These are phyloP conservation scores for Spatula versicolor DNA, from an alignment of 2,797 vertebrate genomes.

Conservation along the genomic window DNA sequence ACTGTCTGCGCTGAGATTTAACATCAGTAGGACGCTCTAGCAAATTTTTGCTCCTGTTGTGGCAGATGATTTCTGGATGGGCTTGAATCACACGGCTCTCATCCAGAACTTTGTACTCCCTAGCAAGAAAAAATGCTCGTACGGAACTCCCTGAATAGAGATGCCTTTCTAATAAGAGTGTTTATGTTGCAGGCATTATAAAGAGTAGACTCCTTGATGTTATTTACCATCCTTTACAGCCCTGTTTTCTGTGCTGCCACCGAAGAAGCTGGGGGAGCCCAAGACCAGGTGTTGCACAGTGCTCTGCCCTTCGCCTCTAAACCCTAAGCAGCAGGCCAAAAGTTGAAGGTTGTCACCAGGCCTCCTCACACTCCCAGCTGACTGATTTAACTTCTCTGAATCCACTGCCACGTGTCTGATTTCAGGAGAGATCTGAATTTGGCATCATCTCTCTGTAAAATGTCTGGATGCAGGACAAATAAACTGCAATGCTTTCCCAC, in stretches of 20 bases:
- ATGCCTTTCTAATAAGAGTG: neutral
- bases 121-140: neutral
- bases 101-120: neutral
- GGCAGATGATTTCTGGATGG: neutral
- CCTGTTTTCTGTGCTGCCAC: neutral
- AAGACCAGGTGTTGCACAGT: neutral
- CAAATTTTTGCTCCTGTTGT: constrained; percentile 26
- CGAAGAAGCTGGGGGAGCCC: neutral
- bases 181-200: neutral
- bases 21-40: neutral
- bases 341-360: neutral
- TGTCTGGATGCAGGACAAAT: neutral
- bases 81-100: neutral
- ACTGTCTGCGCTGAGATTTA: constrained; percentile 44
- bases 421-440: neutral
- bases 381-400: neutral
- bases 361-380: neutral
- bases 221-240: neutral
- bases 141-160: neutral
- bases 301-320: neutral
- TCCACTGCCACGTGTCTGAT: neutral
- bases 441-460: neutral
- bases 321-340: neutral
- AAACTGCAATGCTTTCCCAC: neutral
- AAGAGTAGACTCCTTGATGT: neutral